phyloP scores from a whole-genome alignment of 2,113 vertebrate species.

The Paedocypris sp. region DNA sequence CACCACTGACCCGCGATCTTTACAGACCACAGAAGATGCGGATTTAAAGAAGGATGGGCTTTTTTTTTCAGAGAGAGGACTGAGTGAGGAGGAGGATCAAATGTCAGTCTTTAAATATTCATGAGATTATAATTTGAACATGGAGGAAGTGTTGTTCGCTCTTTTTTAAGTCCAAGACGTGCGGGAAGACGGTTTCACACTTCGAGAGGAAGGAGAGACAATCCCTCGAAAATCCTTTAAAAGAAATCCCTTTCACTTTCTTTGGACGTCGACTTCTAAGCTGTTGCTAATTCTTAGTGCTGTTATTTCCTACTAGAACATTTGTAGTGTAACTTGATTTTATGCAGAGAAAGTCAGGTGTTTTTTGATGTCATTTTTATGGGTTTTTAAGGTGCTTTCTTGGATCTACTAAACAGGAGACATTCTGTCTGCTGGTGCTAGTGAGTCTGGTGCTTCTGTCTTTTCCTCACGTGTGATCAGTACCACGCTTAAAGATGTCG shows the following conservation, averaged over 20 bases:
- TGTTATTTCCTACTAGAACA: not conserved
- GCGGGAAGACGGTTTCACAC: not conserved
- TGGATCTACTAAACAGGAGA: not conserved
- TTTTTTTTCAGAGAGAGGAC: conserved; percentile 52
- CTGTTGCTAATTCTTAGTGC: not conserved
- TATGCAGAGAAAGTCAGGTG: conserved; percentile 45
- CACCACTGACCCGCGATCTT: conserved; percentile 50
- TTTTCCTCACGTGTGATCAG: not conserved
- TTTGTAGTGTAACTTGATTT: not conserved
- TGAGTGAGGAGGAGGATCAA: conserved; percentile 31
- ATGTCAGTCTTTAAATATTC: conserved; percentile 44
- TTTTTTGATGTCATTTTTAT: conserved; percentile 56
- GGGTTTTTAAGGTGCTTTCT: conserved; percentile 24
- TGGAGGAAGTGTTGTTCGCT: conserved; percentile 7
- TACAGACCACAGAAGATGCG: conserved; percentile 45
- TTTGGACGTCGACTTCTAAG: not conserved
- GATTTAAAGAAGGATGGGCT: conserved; percentile 44
- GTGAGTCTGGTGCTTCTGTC: conserved; percentile 25
- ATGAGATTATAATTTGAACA: conserved; percentile 36
- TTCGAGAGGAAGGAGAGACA: not conserved
- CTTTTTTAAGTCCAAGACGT: conserved; percentile 7
- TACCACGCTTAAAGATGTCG: too few relatives aligned
- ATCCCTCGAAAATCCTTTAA: not conserved
- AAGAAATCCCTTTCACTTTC: not conserved
- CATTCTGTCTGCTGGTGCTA: not conserved